These are phyloP conservation scores for Scaptomyza tumidula DNA, from an alignment of 2,888 invertebrate genomes.

Conservation along the genomic window DNA sequence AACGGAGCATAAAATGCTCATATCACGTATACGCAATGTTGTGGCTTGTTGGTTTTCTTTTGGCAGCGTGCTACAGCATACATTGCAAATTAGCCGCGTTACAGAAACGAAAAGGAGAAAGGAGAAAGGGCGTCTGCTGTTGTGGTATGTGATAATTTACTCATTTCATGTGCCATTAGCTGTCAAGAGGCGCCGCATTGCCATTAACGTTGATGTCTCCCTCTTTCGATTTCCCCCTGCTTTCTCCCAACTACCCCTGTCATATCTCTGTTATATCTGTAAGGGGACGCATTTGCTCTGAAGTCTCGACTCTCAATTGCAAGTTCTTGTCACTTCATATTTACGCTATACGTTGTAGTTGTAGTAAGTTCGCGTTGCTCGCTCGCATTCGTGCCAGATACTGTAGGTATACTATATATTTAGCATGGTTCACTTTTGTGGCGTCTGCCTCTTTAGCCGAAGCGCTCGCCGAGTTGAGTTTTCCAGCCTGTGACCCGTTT, in stretches of 20 bases:
- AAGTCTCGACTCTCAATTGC: slow-evolving; percentile 3
- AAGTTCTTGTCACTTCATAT: slow-evolving; percentile 56
- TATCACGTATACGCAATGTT: slow-evolving; percentile 79
- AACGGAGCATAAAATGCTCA: slow-evolving; percentile 54
- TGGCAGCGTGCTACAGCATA: slow-evolving; percentile 46
- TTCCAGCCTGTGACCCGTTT: slow-evolving; percentile 41
- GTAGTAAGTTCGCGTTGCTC: slow-evolving; percentile 34
- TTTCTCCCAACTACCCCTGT: not conserved
- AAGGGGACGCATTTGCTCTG: slow-evolving; percentile 9
- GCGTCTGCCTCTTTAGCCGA: slow-evolving; percentile 39
- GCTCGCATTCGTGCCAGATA: slow-evolving; percentile 33
- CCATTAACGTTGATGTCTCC: slow-evolving; percentile 39
- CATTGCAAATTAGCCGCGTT: slow-evolving; percentile 72
- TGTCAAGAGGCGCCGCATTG: slow-evolving; percentile 57
- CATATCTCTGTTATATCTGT: slow-evolving; percentile 2
- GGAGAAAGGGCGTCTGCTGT: slow-evolving; percentile 2
- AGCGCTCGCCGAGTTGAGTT: slow-evolving; percentile 32
- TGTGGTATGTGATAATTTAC: slow-evolving; percentile 73
- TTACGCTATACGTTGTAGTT: slow-evolving; percentile 57
- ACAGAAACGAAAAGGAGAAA: not conserved
- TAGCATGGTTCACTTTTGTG: slow-evolving; percentile 68
- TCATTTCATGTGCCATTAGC: slow-evolving; percentile 79
- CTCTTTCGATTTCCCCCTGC: not conserved
- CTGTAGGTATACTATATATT: slow-evolving; percentile 32
- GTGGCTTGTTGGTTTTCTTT: slow-evolving; percentile 74